A percentile compares a stretch with the other conserved stretches of the same genome.
Evolutionary conservation across 2,113 vertebrate genomes (phyloP).

Genomic region (Euleptes europaea): DNA sequence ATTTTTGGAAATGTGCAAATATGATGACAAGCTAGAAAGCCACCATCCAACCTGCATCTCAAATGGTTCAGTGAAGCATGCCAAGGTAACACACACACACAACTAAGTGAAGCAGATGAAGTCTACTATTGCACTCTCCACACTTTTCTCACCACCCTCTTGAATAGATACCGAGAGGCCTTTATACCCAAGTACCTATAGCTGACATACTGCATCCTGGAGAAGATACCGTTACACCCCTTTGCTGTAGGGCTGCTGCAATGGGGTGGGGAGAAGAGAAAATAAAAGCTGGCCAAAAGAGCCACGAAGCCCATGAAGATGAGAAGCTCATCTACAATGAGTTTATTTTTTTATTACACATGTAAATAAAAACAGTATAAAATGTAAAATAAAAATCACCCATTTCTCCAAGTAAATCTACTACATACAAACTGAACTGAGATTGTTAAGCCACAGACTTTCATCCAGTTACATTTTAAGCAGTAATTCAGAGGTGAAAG

Average conservation of each 20-base stretch:
- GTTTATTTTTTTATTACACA: background rate
- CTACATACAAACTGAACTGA: background rate
- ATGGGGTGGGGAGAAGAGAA: background rate
- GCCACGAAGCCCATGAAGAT: no score
- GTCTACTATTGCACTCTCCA: background rate
- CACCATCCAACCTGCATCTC: background rate
- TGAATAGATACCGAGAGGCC: background rate
- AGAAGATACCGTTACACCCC: background rate
- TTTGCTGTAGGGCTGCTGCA: background rate
- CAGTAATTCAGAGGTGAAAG: background rate
- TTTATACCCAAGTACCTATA: no score
- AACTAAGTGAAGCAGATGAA: background rate
- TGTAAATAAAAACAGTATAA: background rate
- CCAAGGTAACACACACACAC: background rate
- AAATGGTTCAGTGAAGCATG: background rate
- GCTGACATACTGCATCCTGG: background rate
- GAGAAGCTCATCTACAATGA: background rate
- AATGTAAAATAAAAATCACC: background rate
- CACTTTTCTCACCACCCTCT: background rate
- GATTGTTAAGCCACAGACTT: background rate
- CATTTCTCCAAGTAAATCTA: background rate
- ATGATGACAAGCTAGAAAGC: background rate
- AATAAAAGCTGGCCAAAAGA: no score
- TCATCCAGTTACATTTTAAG: background rate
- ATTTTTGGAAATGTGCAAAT: background rate